These are phyloP conservation scores for Lasioglossum vierecki DNA, from an alignment of 2,888 invertebrate genomes.

Conservation along the genomic window DNA sequence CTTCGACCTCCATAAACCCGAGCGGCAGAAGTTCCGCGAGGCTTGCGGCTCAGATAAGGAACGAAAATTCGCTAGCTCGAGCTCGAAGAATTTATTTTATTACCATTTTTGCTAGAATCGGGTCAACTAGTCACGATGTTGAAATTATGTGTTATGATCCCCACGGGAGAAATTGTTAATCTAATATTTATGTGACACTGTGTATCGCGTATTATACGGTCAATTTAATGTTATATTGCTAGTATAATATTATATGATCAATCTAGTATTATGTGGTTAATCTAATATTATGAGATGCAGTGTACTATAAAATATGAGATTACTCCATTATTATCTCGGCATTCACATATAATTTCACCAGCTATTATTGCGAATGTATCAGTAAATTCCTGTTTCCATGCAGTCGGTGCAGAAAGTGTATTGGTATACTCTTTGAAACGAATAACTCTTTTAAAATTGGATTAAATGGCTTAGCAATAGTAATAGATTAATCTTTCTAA, in stretches of 20 bases:
- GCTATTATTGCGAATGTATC: neutral
- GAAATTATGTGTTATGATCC: neutral
- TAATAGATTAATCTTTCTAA: no score
- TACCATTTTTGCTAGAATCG: neutral
- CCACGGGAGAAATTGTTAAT: neutral
- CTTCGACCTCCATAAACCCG: slow-evolving; percentile 1
- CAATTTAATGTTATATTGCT: neutral
- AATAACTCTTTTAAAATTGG: no score
- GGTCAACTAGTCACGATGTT: neutral
- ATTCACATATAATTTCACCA: neutral
- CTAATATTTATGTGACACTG: neutral
- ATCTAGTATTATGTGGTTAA: neutral
- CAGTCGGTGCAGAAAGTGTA: no score
- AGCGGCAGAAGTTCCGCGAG: neutral
- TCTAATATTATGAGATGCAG: neutral
- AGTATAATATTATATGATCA: neutral
- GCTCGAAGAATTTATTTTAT: slow-evolving; percentile 5
- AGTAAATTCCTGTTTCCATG: no score
- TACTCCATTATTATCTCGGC: neutral
- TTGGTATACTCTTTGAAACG: no score
- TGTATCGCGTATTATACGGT: neutral
- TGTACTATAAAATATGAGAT: neutral
- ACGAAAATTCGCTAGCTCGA: neutral
- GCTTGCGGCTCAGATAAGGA: neutral
- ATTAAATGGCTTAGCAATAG: no score